phyloP scores from a whole-genome alignment of 37 sponge, comb jelly and placozoan species.

The Eunapius fragilis region DNA sequence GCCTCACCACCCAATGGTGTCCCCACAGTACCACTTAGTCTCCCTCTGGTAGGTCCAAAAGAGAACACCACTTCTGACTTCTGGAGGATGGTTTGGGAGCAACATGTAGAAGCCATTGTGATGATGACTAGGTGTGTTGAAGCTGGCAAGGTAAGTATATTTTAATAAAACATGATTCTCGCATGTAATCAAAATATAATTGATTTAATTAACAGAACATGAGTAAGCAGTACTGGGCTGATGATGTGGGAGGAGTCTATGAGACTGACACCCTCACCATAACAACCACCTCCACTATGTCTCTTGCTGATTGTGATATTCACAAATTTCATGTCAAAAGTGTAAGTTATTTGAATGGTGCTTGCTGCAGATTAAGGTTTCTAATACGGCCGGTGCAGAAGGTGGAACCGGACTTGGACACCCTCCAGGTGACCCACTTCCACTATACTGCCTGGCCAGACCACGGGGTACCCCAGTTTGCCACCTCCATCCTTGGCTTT shows the following conservation, averaged over 20 bases:
- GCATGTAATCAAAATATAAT: background rate
- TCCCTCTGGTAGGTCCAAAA: constrained; percentile 32
- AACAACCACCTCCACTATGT: constrained; percentile 48
- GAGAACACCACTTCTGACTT: constrained; percentile 58
- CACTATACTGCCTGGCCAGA: constrained; percentile 72
- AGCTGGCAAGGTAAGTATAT: constrained; percentile 52
- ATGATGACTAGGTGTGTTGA: constrained; percentile 68
- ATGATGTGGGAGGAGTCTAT: constrained; percentile 61
- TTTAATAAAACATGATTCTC: background rate
- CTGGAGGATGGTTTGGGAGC: constrained; percentile 77
- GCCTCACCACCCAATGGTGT: background rate
- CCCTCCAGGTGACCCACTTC: constrained; percentile 56
- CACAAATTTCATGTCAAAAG: constrained; percentile 42
- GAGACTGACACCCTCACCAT: constrained; percentile 29
- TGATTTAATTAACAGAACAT: constrained; percentile 40
- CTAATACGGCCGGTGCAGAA: background rate
- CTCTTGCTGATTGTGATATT: constrained; percentile 79
- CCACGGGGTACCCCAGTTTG: constrained; percentile 73
- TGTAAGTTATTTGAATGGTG: constrained; percentile 33
- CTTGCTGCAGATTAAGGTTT: background rate
- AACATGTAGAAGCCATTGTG: constrained; percentile 49
- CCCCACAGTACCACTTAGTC: background rate
- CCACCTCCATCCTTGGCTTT: constrained; percentile 61
- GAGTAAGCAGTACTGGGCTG: constrained; percentile 94
- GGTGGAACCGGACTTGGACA: background rate